Evolutionary conservation across 1,140 invertebrate genomes (phyloP).

Genomic region (Oncopeltus fasciatus): DNA sequence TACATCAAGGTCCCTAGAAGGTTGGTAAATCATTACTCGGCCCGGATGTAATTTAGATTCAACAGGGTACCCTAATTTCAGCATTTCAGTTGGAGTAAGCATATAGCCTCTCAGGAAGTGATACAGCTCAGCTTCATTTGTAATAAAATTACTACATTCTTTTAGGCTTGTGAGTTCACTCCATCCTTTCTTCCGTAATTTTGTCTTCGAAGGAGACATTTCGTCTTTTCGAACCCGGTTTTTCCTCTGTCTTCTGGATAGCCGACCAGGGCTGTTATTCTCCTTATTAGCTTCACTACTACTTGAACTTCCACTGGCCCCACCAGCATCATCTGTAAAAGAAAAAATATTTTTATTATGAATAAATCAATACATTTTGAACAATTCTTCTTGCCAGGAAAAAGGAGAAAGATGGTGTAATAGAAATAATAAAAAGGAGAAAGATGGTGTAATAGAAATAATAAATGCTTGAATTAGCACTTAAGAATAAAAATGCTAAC

Average conservation of each 20-base stretch:
- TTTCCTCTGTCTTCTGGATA: conserved; percentile 32
- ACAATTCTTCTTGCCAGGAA: too few relatives aligned
- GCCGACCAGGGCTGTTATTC: conserved; percentile 24
- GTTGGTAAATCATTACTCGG: conserved; percentile 45
- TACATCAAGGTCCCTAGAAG: conserved; percentile 35
- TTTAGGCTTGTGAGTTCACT: background rate
- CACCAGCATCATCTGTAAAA: conserved; percentile 29
- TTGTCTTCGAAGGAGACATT: conserved; percentile 21
- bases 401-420: too few relatives aligned
- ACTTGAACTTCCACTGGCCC: conserved; percentile 26
- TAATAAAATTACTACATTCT: conserved; percentile 28
- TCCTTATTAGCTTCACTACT: conserved; percentile 28
- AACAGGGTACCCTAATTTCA: conserved; percentile 56
- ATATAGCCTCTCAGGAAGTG: conserved; percentile 41
- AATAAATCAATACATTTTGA: too few relatives aligned
- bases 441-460: too few relatives aligned
- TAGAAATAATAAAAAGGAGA: too few relatives aligned
- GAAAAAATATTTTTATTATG: too few relatives aligned
- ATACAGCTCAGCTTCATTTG: conserved; percentile 31
- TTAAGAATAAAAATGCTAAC: too few relatives aligned
- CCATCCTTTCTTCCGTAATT: conserved; percentile 12
- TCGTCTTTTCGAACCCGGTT: conserved; percentile 31
- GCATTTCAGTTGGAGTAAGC: conserved; percentile 45
- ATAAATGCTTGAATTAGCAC: too few relatives aligned
- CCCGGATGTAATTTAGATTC: conserved; percentile 41